These are phyloP conservation scores for Clarias gariepinus DNA, from an alignment of 2,113 vertebrate species.

Conservation along the genomic window DNA sequence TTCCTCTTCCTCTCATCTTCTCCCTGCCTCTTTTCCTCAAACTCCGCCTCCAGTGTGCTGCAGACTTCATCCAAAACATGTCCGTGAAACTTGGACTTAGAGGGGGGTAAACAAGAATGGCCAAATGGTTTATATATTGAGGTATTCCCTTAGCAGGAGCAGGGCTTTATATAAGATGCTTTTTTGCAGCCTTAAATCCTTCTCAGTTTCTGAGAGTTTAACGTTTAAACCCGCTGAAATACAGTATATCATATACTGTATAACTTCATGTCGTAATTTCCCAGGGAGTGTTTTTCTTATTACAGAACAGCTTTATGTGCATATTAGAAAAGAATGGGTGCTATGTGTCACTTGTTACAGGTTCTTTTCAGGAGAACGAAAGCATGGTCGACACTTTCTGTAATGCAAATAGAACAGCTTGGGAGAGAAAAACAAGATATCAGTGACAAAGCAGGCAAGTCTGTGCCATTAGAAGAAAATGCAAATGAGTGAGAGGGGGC, in stretches of 20 bases:
- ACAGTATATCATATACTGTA: slow-evolving; percentile 20
- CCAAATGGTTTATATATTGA: slow-evolving; percentile 51
- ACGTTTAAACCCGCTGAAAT: slow-evolving; percentile 13
- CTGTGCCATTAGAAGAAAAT: slow-evolving; percentile 67
- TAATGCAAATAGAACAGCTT: slow-evolving; percentile 68
- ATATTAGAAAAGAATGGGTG: background rate
- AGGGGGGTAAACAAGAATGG: slow-evolving; percentile 46
- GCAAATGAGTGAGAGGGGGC: slow-evolving; percentile 67
- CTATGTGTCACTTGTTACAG: background rate
- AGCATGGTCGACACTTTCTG: slow-evolving; percentile 57
- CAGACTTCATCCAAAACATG: slow-evolving; percentile 56
- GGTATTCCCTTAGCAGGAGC: slow-evolving; percentile 52
- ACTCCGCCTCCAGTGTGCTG: slow-evolving; percentile 68
- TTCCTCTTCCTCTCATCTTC: slow-evolving; percentile 62
- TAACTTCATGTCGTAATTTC: background rate
- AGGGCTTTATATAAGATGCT: background rate
- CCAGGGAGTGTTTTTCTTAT: background rate
- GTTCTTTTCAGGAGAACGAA: slow-evolving; percentile 32
- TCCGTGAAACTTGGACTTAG: slow-evolving; percentile 67
- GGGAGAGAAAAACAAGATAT: slow-evolving; percentile 69
- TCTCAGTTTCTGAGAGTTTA: slow-evolving; percentile 18
- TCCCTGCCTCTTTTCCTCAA: slow-evolving; percentile 52
- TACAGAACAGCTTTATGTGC: background rate
- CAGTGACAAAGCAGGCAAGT: slow-evolving; percentile 59
- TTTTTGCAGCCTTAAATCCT: slow-evolving; percentile 26